phyloP scores from a whole-genome alignment of 2,888 invertebrate species.

The Carterocephalus palaemon region DNA sequence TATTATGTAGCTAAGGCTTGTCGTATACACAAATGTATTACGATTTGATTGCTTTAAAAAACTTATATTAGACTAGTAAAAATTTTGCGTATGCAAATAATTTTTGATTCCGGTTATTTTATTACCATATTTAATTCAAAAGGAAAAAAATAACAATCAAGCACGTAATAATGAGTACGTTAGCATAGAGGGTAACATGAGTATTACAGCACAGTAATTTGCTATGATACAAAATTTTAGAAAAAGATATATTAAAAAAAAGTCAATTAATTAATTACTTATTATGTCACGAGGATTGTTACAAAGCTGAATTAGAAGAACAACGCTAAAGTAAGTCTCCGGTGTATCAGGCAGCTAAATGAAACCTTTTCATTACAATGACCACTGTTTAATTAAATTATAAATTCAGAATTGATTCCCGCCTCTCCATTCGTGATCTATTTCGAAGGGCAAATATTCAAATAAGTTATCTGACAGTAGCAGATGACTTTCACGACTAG shows the following conservation, averaged over 20 bases:
- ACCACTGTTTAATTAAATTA: conserved; percentile 59
- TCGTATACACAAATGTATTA: no score
- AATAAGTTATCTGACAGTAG: conserved; percentile 37
- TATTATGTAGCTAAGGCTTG: no score
- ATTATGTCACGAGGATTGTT: conserved; percentile 12
- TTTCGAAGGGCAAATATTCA: conserved; percentile 42
- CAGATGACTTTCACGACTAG: conserved; percentile 34
- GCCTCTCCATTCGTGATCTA: conserved; percentile 49
- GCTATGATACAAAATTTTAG: conserved; percentile 10
- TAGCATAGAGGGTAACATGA: no score
- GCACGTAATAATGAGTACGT: no score
- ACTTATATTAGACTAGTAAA: no score
- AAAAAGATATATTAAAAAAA: background rate
- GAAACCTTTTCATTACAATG: conserved; percentile 49
- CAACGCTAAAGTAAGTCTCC: conserved; percentile 37
- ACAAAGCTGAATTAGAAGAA: conserved; percentile 23
- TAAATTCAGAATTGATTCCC: conserved; percentile 61
- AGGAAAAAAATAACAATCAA: no score
- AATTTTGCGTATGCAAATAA: no score
- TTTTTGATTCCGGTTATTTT: no score
- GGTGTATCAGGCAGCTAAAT: conserved; percentile 44
- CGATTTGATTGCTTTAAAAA: no score
- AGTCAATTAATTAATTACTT: conserved; percentile 10
- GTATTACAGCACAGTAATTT: conserved; percentile 1
- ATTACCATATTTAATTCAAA: no score